Evolutionary conservation across 2,797 vertebrate genomes (phyloP).

Genomic region (Brotula barbata): DNA sequence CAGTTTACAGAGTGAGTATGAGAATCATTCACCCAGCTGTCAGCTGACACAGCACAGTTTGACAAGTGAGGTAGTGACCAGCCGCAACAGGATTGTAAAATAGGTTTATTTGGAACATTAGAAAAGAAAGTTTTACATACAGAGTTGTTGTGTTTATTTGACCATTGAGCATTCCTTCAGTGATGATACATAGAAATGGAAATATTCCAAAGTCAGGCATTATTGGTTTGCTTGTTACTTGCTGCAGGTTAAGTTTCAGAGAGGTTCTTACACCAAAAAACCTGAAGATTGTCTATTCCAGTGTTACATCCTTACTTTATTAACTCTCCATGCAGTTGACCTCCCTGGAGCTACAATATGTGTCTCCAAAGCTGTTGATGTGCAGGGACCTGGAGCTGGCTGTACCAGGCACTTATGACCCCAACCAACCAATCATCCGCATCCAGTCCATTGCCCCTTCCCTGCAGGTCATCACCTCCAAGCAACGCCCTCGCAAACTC

Average conservation of each 20-base stretch:
- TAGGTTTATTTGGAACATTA: too few relatives aligned
- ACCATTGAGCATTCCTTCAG: too few relatives aligned
- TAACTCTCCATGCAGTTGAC: constrained; percentile 84
- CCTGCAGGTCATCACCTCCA: constrained; percentile 98
- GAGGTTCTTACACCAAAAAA: constrained; percentile 1
- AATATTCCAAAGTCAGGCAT: constrained; percentile 25
- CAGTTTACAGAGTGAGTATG: constrained; percentile 29
- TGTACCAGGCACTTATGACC: constrained; percentile 96
- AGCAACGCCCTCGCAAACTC: constrained; percentile 95
- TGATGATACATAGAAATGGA: constrained; percentile 7
- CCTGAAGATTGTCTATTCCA: constrained; percentile 38
- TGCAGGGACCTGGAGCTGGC: constrained; percentile 96
- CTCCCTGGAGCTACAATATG: constrained; percentile 95
- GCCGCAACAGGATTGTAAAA: too few relatives aligned
- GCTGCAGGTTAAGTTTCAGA: constrained; percentile 20
- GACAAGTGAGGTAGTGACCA: too few relatives aligned
- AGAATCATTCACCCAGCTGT: background rate
- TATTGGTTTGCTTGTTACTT: constrained; percentile 17
- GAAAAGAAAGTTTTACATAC: background rate
- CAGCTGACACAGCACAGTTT: too few relatives aligned
- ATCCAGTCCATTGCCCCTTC: constrained; percentile 97
- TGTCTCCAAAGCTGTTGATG: constrained; percentile 97
- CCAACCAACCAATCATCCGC: constrained; percentile 96
- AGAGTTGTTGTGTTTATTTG: background rate
- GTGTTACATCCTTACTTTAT: constrained; percentile 30